Evolutionary conservation across 1,140 invertebrate genomes (phyloP).

Genomic region (Platyscapa corneri): DNA sequence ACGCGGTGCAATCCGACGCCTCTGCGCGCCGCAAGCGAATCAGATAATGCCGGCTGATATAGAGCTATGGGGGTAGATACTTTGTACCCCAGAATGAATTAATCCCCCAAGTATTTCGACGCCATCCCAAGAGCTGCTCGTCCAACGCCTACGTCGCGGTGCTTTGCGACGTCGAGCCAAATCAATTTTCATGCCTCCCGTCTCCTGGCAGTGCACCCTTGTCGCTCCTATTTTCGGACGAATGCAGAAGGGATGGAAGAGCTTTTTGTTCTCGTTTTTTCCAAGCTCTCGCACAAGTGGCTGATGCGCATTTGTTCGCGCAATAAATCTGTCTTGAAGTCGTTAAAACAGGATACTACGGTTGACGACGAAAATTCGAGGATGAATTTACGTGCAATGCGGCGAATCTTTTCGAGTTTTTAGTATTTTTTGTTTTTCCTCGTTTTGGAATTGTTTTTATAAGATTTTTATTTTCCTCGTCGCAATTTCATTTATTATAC

Average conservation of each 20-base stretch:
- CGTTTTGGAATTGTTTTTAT: too few species aligned
- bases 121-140: background rate
- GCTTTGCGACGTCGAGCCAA: background rate
- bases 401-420: too few species aligned
- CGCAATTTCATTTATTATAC: too few species aligned
- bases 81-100: conserved; percentile 35
- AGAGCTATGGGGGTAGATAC: background rate
- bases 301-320: background rate
- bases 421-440: too few species aligned
- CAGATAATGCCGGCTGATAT: conserved; percentile 12
- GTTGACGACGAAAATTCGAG: too few species aligned
- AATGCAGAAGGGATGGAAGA: too few species aligned
- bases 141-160: background rate
- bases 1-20: conserved; percentile 18
- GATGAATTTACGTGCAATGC: too few species aligned
- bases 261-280: too few species aligned
- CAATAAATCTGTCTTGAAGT: background rate
- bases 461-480: too few species aligned
- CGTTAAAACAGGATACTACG: too few species aligned
- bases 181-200: background rate
- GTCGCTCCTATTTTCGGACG: background rate
- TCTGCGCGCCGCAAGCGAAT: background rate
- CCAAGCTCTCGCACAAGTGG: too few species aligned
- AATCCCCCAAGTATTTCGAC: conserved; percentile 19
- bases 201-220: background rate